Evolutionary conservation across 2,797 vertebrate genomes (phyloP).

Genomic region (Centropyge bicolor): DNA sequence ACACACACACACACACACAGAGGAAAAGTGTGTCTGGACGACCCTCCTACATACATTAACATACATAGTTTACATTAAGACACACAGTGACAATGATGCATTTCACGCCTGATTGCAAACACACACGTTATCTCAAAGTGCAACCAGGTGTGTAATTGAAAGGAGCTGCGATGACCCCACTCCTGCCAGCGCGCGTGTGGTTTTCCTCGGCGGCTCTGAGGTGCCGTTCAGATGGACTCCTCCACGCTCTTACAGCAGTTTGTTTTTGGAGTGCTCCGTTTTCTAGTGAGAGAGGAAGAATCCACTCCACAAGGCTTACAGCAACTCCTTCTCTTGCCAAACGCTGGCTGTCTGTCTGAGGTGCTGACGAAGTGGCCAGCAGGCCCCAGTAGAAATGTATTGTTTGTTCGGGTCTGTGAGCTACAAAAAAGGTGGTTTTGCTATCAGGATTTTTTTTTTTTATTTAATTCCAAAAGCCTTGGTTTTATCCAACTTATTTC

Average conservation of each 20-base stretch:
- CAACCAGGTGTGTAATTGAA: conserved; percentile 58
- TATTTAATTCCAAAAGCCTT: background rate
- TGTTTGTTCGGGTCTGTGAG: conserved; percentile 42
- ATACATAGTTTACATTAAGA: conserved; percentile 2
- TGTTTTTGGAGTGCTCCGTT: conserved; percentile 71
- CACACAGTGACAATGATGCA: conserved; percentile 42
- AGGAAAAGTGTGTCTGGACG: background rate
- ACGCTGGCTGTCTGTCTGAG: conserved; percentile 62
- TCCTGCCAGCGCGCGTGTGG: background rate
- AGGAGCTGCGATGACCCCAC: conserved; percentile 6
- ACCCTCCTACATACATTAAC: background rate
- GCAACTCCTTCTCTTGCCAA: conserved; percentile 72
- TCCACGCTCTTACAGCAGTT: conserved; percentile 60
- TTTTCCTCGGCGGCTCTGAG: conserved; percentile 25
- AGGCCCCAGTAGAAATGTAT: conserved; percentile 34
- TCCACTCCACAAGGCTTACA: conserved; percentile 75
- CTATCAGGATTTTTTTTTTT: conserved; percentile 13
- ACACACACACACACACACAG: background rate
- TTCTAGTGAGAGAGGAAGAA: conserved; percentile 76
- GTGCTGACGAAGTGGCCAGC: conserved; percentile 47
- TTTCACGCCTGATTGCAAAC: conserved; percentile 23
- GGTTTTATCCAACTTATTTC: background rate
- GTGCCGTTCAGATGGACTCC: conserved; percentile 17
- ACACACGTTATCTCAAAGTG: conserved; percentile 45
- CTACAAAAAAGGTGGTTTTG: conserved; percentile 23